Evolutionary conservation across 2,797 vertebrate species (phyloP).

Genomic region (Valencia hispanica): DNA sequence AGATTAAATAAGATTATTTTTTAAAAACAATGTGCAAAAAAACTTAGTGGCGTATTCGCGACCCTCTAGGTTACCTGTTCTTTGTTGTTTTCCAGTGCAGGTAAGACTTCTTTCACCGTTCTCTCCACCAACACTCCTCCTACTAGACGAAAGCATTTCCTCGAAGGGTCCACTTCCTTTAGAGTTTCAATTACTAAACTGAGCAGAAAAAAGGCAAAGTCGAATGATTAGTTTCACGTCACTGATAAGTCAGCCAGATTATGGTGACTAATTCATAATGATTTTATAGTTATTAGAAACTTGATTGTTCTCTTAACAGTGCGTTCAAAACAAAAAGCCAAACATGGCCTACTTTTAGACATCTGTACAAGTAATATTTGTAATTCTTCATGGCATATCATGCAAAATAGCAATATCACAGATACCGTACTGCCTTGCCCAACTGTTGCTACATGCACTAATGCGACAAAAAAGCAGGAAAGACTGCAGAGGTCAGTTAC

Average conservation of each 20-base stretch:
- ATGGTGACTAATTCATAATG: neutral
- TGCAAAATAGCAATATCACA: neutral
- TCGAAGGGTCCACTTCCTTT: slow-evolving; percentile 88
- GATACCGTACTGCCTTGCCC: neutral
- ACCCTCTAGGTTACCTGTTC: slow-evolving; percentile 83
- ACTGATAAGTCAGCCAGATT: neutral
- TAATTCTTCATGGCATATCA: neutral
- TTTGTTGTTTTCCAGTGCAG: slow-evolving; percentile 90
- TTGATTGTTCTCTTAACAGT: neutral
- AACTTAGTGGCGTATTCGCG: neutral
- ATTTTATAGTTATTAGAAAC: neutral
- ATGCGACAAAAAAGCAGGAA: neutral
- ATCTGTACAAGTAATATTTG: neutral
- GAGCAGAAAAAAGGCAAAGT: neutral
- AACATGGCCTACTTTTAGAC: too few species aligned
- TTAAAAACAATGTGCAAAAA: neutral
- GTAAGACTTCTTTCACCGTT: slow-evolving; percentile 94
- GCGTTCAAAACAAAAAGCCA: neutral
- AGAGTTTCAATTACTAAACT: slow-evolving; percentile 93
- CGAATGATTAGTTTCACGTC: neutral
- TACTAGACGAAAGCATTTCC: slow-evolving; percentile 93
- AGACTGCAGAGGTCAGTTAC: neutral
- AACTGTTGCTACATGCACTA: neutral
- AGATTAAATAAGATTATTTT: neutral
- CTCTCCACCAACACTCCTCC: slow-evolving; percentile 93